Evolutionary conservation across 2,797 vertebrate genomes (phyloP).

Genomic region (Neosalanx taihuensis): DNA sequence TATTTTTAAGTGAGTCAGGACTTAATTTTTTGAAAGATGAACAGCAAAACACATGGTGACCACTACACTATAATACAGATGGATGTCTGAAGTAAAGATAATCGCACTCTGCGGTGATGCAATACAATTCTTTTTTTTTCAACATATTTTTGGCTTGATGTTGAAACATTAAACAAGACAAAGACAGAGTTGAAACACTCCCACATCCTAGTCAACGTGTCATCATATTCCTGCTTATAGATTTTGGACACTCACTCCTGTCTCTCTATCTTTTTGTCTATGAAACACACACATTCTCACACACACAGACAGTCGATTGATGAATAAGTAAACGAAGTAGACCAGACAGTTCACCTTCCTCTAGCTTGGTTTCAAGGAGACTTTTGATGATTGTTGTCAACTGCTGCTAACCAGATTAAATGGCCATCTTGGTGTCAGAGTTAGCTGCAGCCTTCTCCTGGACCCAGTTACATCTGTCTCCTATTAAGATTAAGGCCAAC

Average conservation of each 20-base stretch:
- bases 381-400: slow-evolving; percentile 76
- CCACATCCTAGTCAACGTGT: background rate
- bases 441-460: slow-evolving; percentile 17
- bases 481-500: slow-evolving; percentile 56
- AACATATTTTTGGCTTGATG: background rate
- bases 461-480: slow-evolving; percentile 61
- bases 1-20: no score
- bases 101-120: no score
- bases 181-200: background rate
- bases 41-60: no score
- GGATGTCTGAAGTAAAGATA: no score
- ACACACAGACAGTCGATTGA: slow-evolving; percentile 51
- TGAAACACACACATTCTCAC: slow-evolving; percentile 14
- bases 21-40: no score
- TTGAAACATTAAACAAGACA: background rate
- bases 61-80: no score
- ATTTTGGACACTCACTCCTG: background rate
- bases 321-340: slow-evolving; percentile 72
- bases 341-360: slow-evolving; percentile 75
- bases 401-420: slow-evolving; percentile 64
- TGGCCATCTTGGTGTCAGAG: slow-evolving; percentile 9
- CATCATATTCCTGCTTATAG: background rate
- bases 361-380: slow-evolving; percentile 69
- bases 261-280: slow-evolving; percentile 18
- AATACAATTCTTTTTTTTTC: no score